Conservation (phyloP, 2,888 invertebrate genomes). For the Crossocerus cetratus region DNA sequence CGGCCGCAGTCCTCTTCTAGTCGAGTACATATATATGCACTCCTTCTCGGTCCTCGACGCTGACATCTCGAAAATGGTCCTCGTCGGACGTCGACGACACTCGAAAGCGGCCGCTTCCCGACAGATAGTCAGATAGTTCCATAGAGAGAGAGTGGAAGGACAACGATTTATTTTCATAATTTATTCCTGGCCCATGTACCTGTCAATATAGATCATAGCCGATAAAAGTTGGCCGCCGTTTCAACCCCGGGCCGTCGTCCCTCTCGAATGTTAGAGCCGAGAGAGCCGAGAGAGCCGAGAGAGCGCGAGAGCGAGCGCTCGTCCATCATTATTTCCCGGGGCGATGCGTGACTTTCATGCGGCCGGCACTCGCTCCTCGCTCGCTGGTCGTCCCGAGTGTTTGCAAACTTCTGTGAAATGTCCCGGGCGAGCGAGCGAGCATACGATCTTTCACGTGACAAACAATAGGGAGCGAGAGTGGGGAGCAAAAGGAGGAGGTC, state of each 20-base stretch:
- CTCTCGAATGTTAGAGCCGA: neutral
- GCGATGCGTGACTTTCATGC: conserved; percentile 1
- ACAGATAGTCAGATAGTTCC: conserved; percentile 34
- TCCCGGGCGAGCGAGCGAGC: neutral
- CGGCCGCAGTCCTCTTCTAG: neutral
- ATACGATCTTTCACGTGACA: conserved; percentile 38
- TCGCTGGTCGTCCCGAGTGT: conserved; percentile 45
- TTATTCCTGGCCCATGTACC: conserved; percentile 48
- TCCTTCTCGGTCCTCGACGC: too few relatives aligned
- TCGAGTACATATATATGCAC: too few relatives aligned
- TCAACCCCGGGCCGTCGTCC: neutral
- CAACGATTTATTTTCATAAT: conserved; percentile 53
- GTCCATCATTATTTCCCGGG: conserved; percentile 36
- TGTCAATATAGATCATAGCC: conserved; percentile 45
- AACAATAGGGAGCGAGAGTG: conserved; percentile 57
- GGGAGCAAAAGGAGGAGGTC: conserved; percentile 43
- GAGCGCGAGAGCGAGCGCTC: too few relatives aligned
- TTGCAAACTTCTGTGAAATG: conserved; percentile 60
- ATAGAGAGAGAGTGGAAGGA: conserved; percentile 4
- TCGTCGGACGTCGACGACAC: too few relatives aligned
- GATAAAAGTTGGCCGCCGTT: conserved; percentile 35
- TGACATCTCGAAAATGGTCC: too few relatives aligned
- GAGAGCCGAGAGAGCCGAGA: too few relatives aligned
- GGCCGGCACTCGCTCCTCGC: conserved; percentile 1
- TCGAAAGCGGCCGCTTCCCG: conserved; percentile 5